Evolutionary conservation across 2,888 invertebrate species (phyloP).

Genomic region (Embidobia sp.): DNA sequence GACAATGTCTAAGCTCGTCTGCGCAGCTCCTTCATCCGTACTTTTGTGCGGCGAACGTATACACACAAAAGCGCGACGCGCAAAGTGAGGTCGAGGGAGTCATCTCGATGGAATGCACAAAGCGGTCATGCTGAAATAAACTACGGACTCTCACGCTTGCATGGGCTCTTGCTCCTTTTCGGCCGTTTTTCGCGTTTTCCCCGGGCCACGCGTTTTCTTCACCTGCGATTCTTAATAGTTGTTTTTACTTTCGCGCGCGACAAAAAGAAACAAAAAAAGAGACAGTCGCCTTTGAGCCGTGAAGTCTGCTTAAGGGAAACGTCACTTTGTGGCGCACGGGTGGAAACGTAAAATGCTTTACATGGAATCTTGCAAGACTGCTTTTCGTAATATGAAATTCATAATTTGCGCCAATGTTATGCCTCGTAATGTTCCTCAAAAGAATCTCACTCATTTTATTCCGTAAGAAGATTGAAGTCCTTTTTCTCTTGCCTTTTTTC

Average conservation of each 20-base stretch:
- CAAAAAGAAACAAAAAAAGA: background rate
- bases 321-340: too few relatives aligned
- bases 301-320: background rate
- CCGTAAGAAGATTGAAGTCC: too few relatives aligned
- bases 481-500: too few relatives aligned
- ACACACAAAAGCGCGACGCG: slow-evolving; percentile 36
- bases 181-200: slow-evolving; percentile 16
- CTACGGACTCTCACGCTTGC: slow-evolving; percentile 16
- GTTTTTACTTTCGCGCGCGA: slow-evolving; percentile 2
- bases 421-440: too few relatives aligned
- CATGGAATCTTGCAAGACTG: background rate
- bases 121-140: slow-evolving; percentile 68
- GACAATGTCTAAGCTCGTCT: slow-evolving; percentile 70
- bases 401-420: background rate
- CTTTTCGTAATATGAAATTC: slow-evolving; percentile 2
- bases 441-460: too few relatives aligned
- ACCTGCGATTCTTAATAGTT: slow-evolving; percentile 12
- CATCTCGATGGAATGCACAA: slow-evolving; percentile 77
- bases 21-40: slow-evolving; percentile 33
- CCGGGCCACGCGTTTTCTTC: slow-evolving; percentile 13
- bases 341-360: slow-evolving; percentile 1
- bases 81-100: slow-evolving; percentile 66
- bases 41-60: slow-evolving; percentile 39
- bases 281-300: background rate
- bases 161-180: background rate